phyloP scores from a whole-genome alignment of 2,888 invertebrate genomes.

The Salpingus planirostris region DNA sequence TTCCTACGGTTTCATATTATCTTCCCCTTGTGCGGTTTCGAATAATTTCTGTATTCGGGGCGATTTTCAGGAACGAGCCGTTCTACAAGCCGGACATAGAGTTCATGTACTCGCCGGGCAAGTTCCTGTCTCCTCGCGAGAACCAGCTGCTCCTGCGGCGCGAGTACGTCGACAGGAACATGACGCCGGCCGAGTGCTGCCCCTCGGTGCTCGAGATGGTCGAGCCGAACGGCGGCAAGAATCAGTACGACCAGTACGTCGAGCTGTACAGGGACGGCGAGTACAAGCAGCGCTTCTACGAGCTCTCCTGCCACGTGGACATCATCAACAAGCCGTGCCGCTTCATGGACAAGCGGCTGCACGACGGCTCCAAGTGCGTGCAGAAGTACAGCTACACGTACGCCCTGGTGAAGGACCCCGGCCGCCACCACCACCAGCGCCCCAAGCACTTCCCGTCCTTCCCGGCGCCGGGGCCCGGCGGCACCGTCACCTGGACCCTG shows the following conservation, averaged over 20 bases:
- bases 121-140: conserved; percentile 52
- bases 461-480: conserved; percentile 43
- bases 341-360: conserved; percentile 59
- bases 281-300: conserved; percentile 64
- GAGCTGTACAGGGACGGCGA: conserved; percentile 66
- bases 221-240: conserved; percentile 68
- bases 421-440: conserved; percentile 34
- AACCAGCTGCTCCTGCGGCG: conserved; percentile 52
- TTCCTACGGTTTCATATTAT: too few relatives aligned
- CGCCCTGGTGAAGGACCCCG: conserved; percentile 64
- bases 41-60: too few relatives aligned
- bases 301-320: conserved; percentile 65
- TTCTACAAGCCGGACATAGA: conserved; percentile 30
- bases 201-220: conserved; percentile 70
- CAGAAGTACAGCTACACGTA: conserved; percentile 79
- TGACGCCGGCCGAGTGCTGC: conserved; percentile 64
- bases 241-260: conserved; percentile 61
- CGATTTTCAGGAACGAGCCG: conserved; percentile 31
- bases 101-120: conserved; percentile 26
- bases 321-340: conserved; percentile 65
- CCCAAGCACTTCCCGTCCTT: conserved; percentile 41
- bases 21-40: too few relatives aligned
- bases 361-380: conserved; percentile 66
- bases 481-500: conserved; percentile 55
- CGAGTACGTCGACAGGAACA: conserved; percentile 28